A percentile compares a stretch with the other conserved stretches of the same genome.
These are phyloP conservation scores for Pteropus rufus DNA, from an alignment of 2,797 vertebrate species.

Conservation along the genomic window DNA sequence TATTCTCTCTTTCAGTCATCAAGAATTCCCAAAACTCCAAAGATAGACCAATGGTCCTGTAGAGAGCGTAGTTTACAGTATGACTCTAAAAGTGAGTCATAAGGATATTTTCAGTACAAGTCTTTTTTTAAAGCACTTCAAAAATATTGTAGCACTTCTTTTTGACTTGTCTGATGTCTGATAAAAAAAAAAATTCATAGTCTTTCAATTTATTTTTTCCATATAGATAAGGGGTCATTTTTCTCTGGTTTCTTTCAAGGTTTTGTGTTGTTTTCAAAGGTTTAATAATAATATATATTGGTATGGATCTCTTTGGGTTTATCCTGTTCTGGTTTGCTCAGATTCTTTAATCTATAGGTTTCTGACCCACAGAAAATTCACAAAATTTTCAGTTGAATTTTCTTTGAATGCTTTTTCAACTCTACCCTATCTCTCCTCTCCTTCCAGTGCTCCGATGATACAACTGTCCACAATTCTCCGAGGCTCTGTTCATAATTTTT, in stretches of 20 bases:
- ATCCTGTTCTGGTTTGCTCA: background rate
- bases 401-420: background rate
- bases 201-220: background rate
- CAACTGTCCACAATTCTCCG: background rate
- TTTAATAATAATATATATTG: background rate
- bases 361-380: background rate
- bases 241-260: background rate
- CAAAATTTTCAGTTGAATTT: background rate
- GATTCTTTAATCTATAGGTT: background rate
- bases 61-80: background rate
- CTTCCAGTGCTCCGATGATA: background rate
- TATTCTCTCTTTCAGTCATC: background rate
- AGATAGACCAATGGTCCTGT: background rate
- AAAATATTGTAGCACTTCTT: background rate
- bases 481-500: background rate
- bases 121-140: background rate
- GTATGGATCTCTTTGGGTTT: background rate
- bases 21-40: background rate
- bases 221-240: background rate
- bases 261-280: background rate
- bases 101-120: background rate
- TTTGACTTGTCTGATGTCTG: background rate
- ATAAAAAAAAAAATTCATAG: background rate
- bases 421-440: background rate
- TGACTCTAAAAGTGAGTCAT: background rate